Evolutionary conservation across 2,113 vertebrate species (phyloP).

Genomic region (Chionis minor): DNA sequence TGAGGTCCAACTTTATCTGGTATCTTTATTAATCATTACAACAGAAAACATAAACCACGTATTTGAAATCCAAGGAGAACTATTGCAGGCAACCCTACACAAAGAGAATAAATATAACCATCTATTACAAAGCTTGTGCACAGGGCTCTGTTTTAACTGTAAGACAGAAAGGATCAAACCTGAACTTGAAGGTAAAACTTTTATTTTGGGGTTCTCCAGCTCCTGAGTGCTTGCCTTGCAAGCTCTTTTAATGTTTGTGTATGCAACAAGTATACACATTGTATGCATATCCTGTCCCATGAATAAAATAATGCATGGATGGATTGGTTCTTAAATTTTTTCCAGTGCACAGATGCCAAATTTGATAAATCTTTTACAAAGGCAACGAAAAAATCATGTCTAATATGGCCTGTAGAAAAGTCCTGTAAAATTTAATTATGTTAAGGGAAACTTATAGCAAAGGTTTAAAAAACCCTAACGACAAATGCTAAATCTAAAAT

Average conservation of each 20-base stretch:
- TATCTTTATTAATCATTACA: background rate
- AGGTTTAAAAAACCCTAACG: background rate
- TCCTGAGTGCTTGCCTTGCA: background rate
- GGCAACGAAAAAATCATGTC: accelerated
- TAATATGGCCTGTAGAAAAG: background rate
- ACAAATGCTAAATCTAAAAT: background rate
- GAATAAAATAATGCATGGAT: background rate
- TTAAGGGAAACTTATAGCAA: background rate
- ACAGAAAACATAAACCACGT: background rate
- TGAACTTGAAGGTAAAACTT: background rate
- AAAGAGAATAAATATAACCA: background rate
- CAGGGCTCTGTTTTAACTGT: background rate
- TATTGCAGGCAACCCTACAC: background rate
- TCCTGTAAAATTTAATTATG: background rate
- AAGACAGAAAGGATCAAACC: background rate
- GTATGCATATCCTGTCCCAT: too few relatives aligned
- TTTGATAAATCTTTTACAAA: background rate
- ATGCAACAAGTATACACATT: background rate
- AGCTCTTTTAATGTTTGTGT: background rate
- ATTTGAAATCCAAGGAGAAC: background rate
- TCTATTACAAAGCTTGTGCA: background rate
- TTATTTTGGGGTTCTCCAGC: background rate
- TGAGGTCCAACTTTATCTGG: background rate
- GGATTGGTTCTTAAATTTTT: background rate
- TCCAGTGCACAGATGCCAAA: background rate